A percentile compares a stretch with the other conserved stretches of the same genome.
phyloP scores from a whole-genome alignment of 1,140 invertebrate species.

The Riptortus pedestris region DNA sequence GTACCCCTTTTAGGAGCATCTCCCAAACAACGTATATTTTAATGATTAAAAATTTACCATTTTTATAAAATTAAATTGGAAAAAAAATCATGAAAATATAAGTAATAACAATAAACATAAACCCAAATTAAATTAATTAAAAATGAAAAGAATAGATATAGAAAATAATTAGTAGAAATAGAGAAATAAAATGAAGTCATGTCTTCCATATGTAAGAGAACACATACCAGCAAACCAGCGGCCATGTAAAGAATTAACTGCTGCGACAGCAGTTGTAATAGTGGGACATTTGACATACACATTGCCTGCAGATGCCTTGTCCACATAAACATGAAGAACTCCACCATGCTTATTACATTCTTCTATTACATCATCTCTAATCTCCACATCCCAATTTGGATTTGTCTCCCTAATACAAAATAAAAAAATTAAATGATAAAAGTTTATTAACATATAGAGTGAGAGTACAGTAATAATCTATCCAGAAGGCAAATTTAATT shows the following conservation, averaged over 20 bases:
- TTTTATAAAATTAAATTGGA: too few species aligned
- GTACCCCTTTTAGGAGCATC: too few species aligned
- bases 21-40: too few species aligned
- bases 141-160: not conserved
- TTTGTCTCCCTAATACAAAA: conserved; percentile 64
- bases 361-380: conserved; percentile 95
- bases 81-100: not conserved
- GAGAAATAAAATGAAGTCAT: not conserved
- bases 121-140: not conserved
- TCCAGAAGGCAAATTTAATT: too few species aligned
- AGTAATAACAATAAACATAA: not conserved
- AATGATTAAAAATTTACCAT: too few species aligned
- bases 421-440: conserved; percentile 11
- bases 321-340: conserved; percentile 92
- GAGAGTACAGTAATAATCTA: too few species aligned
- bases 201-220: not conserved
- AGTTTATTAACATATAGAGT: not conserved
- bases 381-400: conserved; percentile 87
- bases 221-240: conserved; percentile 81
- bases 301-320: conserved; percentile 89
- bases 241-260: conserved; percentile 92
- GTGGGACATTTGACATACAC: conserved; percentile 98
- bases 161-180: not conserved
- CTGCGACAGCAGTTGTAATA: conserved; percentile 87
- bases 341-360: conserved; percentile 98